A percentile compares a stretch with the other conserved stretches of the same genome.
Conservation (phyloP, 37 sponge, comb jelly and placozoan species). For the Oopsacas minuta region DNA sequence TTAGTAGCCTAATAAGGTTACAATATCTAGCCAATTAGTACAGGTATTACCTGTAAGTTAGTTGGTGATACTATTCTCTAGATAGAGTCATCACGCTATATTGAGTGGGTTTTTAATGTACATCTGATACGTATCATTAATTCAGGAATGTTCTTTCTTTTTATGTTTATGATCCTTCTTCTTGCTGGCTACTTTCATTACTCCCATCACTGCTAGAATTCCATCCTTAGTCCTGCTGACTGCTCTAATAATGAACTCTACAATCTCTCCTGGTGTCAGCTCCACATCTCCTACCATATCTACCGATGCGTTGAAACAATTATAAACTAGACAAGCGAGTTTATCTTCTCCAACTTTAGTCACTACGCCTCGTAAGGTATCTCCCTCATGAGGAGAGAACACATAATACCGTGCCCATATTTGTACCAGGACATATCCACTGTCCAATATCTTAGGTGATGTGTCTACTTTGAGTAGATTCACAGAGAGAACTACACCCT, state of each 20-base stretch:
- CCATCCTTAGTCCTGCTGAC: neutral
- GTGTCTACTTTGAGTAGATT: neutral
- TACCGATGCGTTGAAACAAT: slow-evolving; percentile 8
- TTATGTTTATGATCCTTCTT: neutral
- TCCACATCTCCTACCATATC: neutral
- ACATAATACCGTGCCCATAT: neutral
- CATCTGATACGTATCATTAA: neutral
- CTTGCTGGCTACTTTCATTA: neutral
- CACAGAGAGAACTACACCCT: neutral
- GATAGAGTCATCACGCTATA: neutral
- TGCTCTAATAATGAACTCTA: neutral
- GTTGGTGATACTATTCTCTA: neutral
- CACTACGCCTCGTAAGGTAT: neutral
- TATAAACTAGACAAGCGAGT: neutral
- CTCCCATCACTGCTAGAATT: neutral
- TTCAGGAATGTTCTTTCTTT: neutral
- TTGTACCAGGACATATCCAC: neutral
- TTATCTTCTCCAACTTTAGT: neutral
- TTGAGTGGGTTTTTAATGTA: neutral
- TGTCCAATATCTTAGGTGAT: neutral
- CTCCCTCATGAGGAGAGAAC: neutral
- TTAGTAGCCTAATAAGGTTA: neutral
- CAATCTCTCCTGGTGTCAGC: neutral
- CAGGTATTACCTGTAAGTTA: neutral
- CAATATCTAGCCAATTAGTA: neutral